Evolutionary conservation across 2,797 vertebrate species (phyloP).

Genomic region (Poeciliopsis presidionis): DNA sequence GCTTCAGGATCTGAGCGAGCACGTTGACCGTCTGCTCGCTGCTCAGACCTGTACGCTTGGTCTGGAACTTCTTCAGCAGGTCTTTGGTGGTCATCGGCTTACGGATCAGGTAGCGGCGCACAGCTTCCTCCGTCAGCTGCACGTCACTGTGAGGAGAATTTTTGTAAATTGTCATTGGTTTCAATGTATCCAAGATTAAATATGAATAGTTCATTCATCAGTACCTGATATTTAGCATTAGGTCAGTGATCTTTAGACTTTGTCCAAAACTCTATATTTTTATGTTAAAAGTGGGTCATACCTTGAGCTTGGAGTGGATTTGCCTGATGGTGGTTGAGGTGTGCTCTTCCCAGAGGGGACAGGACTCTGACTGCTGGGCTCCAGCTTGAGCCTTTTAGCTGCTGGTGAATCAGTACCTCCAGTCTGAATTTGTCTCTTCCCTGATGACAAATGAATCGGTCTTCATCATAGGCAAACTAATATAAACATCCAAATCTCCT

Average conservation of each 20-base stretch:
- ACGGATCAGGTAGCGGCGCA: slow-evolving; percentile 90
- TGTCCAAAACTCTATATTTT: not conserved
- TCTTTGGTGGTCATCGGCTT: slow-evolving; percentile 98
- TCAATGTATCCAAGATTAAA: not conserved
- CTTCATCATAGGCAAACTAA: not conserved
- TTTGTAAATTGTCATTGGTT: not conserved
- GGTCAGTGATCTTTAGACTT: not conserved
- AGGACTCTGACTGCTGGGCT: slow-evolving; percentile 82
- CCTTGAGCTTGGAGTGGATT: slow-evolving; percentile 90
- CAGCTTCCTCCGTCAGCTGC: slow-evolving; percentile 91
- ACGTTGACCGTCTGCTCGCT: slow-evolving; percentile 95
- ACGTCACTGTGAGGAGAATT: slow-evolving; percentile 81
- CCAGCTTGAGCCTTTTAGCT: slow-evolving; percentile 89
- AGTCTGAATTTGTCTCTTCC: slow-evolving; percentile 78
- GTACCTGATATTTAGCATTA: not conserved
- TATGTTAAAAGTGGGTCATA: slow-evolving; percentile 46
- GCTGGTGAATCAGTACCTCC: slow-evolving; percentile 78
- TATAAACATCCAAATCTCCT: not conserved
- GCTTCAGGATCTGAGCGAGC: slow-evolving; percentile 93
- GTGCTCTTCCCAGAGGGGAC: slow-evolving; percentile 89
- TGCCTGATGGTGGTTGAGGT: slow-evolving; percentile 89
- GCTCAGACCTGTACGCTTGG: slow-evolving; percentile 92
- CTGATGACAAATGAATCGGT: slow-evolving; percentile 49
- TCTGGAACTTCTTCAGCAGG: slow-evolving; percentile 96
- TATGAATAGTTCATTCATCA: not conserved